Percentiles rank a stretch among this genome's conserved stretches.
phyloP scores from a whole-genome alignment of 2,888 invertebrate genomes.

The Drepana falcataria region DNA sequence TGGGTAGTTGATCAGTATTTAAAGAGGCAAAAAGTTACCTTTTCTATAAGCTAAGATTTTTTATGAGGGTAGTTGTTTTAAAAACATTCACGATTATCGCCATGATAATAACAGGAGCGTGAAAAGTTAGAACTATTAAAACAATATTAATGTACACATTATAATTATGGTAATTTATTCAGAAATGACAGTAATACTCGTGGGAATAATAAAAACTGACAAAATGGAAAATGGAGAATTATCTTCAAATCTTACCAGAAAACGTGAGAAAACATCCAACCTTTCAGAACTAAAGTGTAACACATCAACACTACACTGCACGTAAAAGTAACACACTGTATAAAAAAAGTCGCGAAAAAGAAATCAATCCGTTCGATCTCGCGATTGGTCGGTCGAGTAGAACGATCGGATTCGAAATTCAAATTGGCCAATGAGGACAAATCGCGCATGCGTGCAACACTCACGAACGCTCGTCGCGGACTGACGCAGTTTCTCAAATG shows the following conservation, averaged over 20 bases:
- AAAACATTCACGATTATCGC: too few species aligned
- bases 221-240: conserved; percentile 38
- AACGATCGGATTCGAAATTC: conserved; percentile 58
- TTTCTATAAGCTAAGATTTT: too few species aligned
- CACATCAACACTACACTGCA: conserved; percentile 53
- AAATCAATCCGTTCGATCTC: conserved; percentile 57
- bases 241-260: conserved; percentile 53
- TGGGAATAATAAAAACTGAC: conserved; percentile 26
- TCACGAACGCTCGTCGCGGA: conserved; percentile 59
- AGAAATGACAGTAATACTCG: conserved; percentile 16
- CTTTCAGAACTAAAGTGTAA: conserved; percentile 34
- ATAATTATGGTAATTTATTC: conserved; percentile 7
- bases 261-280: conserved; percentile 66
- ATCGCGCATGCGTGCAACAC: conserved; percentile 50
- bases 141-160: background rate
- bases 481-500: conserved; percentile 67
- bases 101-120: too few species aligned
- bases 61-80: background rate
- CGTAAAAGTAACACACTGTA: conserved; percentile 59
- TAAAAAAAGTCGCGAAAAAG: conserved; percentile 57
- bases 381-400: conserved; percentile 57
- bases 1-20: too few species aligned
- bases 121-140: too few species aligned
- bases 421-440: conserved; percentile 44
- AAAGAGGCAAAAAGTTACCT: too few species aligned